A percentile compares a stretch with the other conserved stretches of the same genome.
phyloP scores from a whole-genome alignment of 2,888 invertebrate species.

The Acanthosepion esculentum region DNA sequence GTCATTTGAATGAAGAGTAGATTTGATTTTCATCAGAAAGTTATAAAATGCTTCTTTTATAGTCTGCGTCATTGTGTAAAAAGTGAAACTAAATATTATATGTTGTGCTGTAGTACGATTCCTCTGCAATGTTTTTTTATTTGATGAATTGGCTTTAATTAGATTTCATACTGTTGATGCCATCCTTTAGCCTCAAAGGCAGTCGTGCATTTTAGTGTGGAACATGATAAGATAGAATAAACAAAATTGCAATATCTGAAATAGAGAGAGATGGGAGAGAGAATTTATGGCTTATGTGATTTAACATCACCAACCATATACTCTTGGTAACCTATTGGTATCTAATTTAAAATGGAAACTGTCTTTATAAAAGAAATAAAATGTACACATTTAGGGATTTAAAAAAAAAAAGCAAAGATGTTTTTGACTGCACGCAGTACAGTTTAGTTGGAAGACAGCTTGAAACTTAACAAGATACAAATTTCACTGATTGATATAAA shows the following conservation, averaged over 20 bases:
- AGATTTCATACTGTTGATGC: background rate
- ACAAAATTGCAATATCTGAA: background rate
- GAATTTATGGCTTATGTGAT: background rate
- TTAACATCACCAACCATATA: background rate
- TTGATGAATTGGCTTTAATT: conserved; percentile 14
- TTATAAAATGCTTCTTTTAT: background rate
- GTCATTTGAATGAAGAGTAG: background rate
- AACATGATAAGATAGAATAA: background rate
- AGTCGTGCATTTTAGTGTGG: conserved; percentile 22
- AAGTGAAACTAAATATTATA: background rate
- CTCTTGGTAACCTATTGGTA: background rate
- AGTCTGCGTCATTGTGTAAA: background rate
- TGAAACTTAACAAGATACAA: too few relatives aligned
- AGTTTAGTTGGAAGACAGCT: background rate
- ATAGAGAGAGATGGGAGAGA: background rate
- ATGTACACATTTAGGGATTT: background rate
- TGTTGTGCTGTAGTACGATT: background rate
- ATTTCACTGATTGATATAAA: too few relatives aligned
- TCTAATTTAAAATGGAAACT: background rate
- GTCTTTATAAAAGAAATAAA: background rate
- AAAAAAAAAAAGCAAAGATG: background rate
- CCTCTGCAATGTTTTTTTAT: background rate
- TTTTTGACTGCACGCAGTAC: background rate
- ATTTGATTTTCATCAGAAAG: background rate
- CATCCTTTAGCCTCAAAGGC: background rate